These are phyloP conservation scores for Myoxocephalus aenaeus DNA, from an alignment of 2,797 vertebrate species.

Conservation along the genomic window DNA sequence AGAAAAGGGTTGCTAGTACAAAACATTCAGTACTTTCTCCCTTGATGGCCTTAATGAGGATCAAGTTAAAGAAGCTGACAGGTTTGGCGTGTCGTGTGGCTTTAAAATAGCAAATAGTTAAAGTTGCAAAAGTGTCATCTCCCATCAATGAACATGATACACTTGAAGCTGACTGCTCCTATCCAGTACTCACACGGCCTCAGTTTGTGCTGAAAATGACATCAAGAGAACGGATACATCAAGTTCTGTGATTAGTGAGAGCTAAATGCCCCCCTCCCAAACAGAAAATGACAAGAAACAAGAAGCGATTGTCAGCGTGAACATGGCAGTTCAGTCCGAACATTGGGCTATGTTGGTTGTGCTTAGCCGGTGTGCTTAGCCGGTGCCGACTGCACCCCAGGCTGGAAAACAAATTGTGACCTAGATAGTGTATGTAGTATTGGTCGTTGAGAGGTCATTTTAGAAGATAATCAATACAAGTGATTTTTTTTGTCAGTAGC, in stretches of 20 bases:
- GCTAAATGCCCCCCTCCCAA: background rate
- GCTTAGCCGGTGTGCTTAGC: background rate
- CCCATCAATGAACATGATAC: background rate
- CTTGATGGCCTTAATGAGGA: background rate
- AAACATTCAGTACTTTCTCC: background rate
- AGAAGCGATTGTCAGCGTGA: conserved; percentile 18
- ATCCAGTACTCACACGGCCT: background rate
- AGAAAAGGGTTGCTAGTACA: background rate
- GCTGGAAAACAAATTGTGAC: conserved; percentile 49
- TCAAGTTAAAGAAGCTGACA: background rate
- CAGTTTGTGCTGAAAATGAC: conserved; percentile 4
- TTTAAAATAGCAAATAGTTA: background rate
- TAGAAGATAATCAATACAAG: conserved; percentile 58
- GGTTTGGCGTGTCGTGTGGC: background rate
- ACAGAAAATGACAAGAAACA: conserved; percentile 30
- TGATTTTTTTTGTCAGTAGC: conserved; percentile 48
- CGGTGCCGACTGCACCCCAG: conserved; percentile 9
- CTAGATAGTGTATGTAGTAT: conserved; percentile 36
- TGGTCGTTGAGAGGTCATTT: conserved; percentile 50
- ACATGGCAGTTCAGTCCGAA: conserved; percentile 13
- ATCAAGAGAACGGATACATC: conserved; percentile 26
- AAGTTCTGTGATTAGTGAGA: conserved; percentile 23
- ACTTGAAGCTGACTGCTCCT: background rate
- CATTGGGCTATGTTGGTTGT: conserved; percentile 21
- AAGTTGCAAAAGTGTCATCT: background rate